These are phyloP conservation scores for Drosophila pandora DNA, from an alignment of 1,140 invertebrate species.

Conservation along the genomic window DNA sequence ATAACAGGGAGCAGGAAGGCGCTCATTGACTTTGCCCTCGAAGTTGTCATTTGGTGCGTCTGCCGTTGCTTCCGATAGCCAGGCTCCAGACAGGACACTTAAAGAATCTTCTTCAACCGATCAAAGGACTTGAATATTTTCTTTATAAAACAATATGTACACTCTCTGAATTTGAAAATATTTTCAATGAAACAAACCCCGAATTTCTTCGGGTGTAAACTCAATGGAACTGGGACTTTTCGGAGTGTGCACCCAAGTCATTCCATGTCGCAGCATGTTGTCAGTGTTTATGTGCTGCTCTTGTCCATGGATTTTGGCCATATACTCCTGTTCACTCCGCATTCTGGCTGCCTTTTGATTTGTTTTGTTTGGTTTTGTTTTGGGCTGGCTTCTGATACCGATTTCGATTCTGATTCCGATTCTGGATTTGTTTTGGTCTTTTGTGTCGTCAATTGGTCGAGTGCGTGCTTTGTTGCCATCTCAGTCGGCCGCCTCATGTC, in stretches of 20 bases:
- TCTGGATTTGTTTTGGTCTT: slow-evolving; percentile 59
- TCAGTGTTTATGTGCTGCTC: slow-evolving; percentile 66
- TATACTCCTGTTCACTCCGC: slow-evolving; percentile 65
- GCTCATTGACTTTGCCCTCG: slow-evolving; percentile 79
- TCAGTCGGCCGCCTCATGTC: slow-evolving; percentile 26
- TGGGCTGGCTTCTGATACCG: slow-evolving; percentile 30
- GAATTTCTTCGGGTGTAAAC: slow-evolving; percentile 11
- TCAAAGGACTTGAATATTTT: too few species aligned
- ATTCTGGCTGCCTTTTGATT: slow-evolving; percentile 38
- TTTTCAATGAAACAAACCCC: too few species aligned
- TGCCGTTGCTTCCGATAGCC: slow-evolving; percentile 63
- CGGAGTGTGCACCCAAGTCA: slow-evolving; percentile 7
- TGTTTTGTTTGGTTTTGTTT: slow-evolving; percentile 44
- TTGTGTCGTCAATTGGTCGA: slow-evolving; percentile 74
- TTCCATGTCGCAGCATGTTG: slow-evolving; percentile 70
- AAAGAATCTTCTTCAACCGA: not conserved
- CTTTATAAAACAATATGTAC: too few species aligned
- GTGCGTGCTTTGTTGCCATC: slow-evolving; percentile 67
- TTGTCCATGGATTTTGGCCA: slow-evolving; percentile 43
- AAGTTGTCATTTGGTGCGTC: slow-evolving; percentile 68
- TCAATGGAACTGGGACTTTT: slow-evolving; percentile 9
- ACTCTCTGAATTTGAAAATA: too few species aligned
- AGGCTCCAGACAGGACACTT: slow-evolving; percentile 8
- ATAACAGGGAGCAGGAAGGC: slow-evolving; percentile 74
- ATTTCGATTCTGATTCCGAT: slow-evolving; percentile 28